phyloP scores from a whole-genome alignment of 2,888 invertebrate genomes.

The Drosophila pseudotalamancana region DNA sequence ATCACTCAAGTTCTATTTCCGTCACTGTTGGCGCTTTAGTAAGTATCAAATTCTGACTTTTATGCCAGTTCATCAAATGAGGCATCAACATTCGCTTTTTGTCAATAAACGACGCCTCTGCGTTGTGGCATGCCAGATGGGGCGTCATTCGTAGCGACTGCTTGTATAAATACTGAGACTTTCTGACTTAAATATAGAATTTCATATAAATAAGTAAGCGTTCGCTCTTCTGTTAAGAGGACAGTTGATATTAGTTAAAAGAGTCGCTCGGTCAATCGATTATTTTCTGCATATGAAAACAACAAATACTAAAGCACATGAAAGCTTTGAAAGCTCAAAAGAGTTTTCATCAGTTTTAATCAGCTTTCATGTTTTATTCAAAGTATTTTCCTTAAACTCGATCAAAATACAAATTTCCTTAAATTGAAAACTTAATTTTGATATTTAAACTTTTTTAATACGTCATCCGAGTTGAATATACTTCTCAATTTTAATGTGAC shows the following conservation, averaged over 20 bases:
- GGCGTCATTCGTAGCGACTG: constrained; percentile 32
- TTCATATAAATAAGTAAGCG: constrained; percentile 1
- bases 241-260: background rate
- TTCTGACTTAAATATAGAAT: background rate
- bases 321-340: background rate
- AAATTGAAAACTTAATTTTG: background rate
- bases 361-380: background rate
- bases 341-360: background rate
- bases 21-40: constrained; percentile 5
- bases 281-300: background rate
- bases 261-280: constrained; percentile 1
- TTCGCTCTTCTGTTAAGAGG: too few relatives aligned
- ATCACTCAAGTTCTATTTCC: constrained; percentile 48
- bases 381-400: background rate
- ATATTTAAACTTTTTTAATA: background rate
- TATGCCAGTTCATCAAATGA: constrained; percentile 57
- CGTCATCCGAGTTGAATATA: background rate
- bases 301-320: constrained; percentile 3
- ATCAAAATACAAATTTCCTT: background rate
- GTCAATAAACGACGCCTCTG: constrained; percentile 40
- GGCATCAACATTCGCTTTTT: constrained; percentile 41
- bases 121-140: constrained; percentile 5
- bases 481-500: background rate
- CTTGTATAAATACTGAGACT: constrained; percentile 7
- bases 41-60: constrained; percentile 38